Base-by-base conservation (phyloP, 2,113 vertebrate species). In the Hyaena hyaena region DNA sequence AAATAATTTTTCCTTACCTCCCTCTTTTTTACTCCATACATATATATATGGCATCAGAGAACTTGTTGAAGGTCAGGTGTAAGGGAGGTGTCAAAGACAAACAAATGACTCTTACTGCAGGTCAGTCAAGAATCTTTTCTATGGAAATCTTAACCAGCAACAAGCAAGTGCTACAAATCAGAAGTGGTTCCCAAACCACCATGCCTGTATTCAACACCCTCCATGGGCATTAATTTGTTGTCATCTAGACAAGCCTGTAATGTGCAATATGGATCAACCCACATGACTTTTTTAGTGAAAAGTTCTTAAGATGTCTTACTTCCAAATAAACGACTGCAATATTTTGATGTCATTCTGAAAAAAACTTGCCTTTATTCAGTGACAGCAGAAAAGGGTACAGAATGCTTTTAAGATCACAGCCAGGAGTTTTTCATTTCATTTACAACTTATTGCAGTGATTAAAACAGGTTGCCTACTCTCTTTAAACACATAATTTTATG, bases 401-500 rank as follows among this genome's bases (percentile, higher is more conserved):
- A 90, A 76, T 17, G 50, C 19, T 93, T 68, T 77, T 35, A 65
- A 90, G 80, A 88, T 77, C 65, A 81, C 4, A 95, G 80, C 45
- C 68, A 65, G 69, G 35, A 74, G 77, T 76, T 68, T 93, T 92
- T 93, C 77, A 68, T 91, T 86, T 92, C 87, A 80, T 95, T 95
- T 92, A 95, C 77, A 94, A 90, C 92, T 95, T 96, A 95, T 50
- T 61, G 88, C 93, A 45, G 7, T 80, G 50, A 88, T n/a, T 92
- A 81, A 65, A 91, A 50, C 10, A 88, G 94, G 95, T 96, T 97
- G 43, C 81, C 81, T 48, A 23, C 39, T 96, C 74, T 92, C 84
- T 81, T 93, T 94, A 95, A 96, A 65, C 93, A 98, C 28, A 76
- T 55, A 82, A 39, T 88, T 97, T 69, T 74, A 92, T 95, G 91